Base-by-base conservation (phyloP, 2,113 vertebrate genomes). In the Silurus asotus region DNA sequence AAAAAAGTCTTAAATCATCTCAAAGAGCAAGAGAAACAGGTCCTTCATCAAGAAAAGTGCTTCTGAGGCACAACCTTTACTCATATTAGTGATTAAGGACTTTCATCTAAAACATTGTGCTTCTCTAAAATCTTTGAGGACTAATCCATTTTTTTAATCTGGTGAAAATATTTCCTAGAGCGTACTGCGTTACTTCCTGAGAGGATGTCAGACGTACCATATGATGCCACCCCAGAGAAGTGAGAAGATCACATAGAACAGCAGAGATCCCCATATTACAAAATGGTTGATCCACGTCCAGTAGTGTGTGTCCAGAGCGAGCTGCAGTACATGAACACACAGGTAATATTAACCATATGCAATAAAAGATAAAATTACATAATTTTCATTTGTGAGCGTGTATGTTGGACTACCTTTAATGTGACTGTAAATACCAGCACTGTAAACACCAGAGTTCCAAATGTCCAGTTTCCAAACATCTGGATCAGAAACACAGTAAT, bases 231-330 rank as follows among this genome's bases (percentile, higher is more conserved):
- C 97, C 98, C 97, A 99, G 88, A 99, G 96, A 72, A 99, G 94
- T 87, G 98, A 99, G 94, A 99, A 99, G 90, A 97, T 88, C 59
- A 99, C 91, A 56, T 99, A 99, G 95, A 99, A 99, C 1, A 97
- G 92, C 88, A 99, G 93, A 0, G 98, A 99, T 53, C 98, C 98
- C 98, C 98, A 99, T 91, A 99, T 98, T 85, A 99, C 96, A 78
- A 99, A 98, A 86, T 99, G 98, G 94, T 99, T 99, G 92, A 99
- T 97, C 98, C 98, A 99, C 0, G 98, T 99, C 98, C 98, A 99
- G 93, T 99, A 98, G 86, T 97, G 97, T 4, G 98, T 99, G 90
- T 99, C 98, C 58, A 99, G 93, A n/a, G 95, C 98, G 89, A 99
- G 92, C 98, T 99, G 49, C 15, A 91, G 89, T 49, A 56, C 25